phyloP scores from a whole-genome alignment of 2,888 invertebrate genomes.

The Leucoma salicis region DNA sequence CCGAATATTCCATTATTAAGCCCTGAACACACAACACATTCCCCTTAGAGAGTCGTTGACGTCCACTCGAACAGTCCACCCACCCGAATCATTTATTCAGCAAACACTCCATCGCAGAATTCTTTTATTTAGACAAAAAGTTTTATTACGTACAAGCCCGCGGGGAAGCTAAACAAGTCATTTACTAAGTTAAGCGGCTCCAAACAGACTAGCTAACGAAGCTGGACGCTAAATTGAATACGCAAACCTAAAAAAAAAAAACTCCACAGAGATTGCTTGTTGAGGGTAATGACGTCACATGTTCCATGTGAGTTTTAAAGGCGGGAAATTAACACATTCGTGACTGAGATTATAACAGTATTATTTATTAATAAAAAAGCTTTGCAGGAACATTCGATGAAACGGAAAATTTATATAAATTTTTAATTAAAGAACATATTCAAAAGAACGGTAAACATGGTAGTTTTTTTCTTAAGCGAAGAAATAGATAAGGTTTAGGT shows the following conservation, averaged over 20 bases:
- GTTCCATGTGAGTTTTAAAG: no score
- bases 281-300: no score
- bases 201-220: conserved; percentile 41
- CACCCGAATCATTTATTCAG: conserved; percentile 19
- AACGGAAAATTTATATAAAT: no score
- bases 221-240: conserved; percentile 36
- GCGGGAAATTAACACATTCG: no score
- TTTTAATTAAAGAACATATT: no score
- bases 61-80: not conserved
- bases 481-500: no score
- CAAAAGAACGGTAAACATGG: no score
- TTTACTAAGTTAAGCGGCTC: conserved; percentile 30
- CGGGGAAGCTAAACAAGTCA: conserved; percentile 29
- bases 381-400: no score
- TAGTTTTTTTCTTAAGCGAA: no score
- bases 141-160: conserved; percentile 35
- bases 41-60: not conserved
- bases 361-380: no score
- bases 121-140: conserved; percentile 19
- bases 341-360: no score
- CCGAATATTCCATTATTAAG: not conserved
- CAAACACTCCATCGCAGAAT: conserved; percentile 16
- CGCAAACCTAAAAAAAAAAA: conserved; percentile 37
- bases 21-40: not conserved
- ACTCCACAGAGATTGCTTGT: conserved; percentile 5